A percentile compares a stretch with the other conserved stretches of the same genome.
These are phyloP conservation scores for Oryzias melastigma DNA, from an alignment of 2,113 vertebrate genomes.

Conservation along the genomic window DNA sequence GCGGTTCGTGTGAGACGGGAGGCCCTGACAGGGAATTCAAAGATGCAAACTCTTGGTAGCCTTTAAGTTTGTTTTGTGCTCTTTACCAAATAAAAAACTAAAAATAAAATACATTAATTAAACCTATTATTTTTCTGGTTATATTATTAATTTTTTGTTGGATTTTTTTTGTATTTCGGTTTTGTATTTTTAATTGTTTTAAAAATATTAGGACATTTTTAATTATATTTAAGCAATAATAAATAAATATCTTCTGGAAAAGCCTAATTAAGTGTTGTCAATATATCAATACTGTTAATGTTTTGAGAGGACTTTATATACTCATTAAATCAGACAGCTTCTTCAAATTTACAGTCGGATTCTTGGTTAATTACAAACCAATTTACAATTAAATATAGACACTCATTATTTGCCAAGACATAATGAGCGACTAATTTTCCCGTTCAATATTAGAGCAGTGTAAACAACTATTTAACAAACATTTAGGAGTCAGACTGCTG, in stretches of 20 bases:
- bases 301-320: not conserved
- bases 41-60: slow-evolving; percentile 73
- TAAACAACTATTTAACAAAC: slow-evolving; percentile 42
- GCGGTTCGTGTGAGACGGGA: slow-evolving; percentile 84
- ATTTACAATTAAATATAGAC: slow-evolving; percentile 20
- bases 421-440: slow-evolving; percentile 28
- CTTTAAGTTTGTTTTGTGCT: slow-evolving; percentile 16
- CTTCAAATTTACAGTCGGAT: not conserved
- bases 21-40: slow-evolving; percentile 88
- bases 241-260: no score
- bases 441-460: slow-evolving; percentile 40
- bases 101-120: not conserved
- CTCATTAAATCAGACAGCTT: slow-evolving; percentile 2
- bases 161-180: no score
- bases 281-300: not conserved
- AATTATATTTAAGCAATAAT: no score
- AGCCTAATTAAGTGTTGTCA: not conserved
- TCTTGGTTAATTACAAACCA: slow-evolving; percentile 14
- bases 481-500: slow-evolving; percentile 35
- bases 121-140: not conserved
- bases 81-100: slow-evolving; percentile 12
- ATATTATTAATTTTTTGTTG: no score
- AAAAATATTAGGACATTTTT: no score
- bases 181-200: no score
- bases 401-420: slow-evolving; percentile 10